Conservation (phyloP, 2,888 invertebrate genomes). For the Amorpha juglandis region DNA sequence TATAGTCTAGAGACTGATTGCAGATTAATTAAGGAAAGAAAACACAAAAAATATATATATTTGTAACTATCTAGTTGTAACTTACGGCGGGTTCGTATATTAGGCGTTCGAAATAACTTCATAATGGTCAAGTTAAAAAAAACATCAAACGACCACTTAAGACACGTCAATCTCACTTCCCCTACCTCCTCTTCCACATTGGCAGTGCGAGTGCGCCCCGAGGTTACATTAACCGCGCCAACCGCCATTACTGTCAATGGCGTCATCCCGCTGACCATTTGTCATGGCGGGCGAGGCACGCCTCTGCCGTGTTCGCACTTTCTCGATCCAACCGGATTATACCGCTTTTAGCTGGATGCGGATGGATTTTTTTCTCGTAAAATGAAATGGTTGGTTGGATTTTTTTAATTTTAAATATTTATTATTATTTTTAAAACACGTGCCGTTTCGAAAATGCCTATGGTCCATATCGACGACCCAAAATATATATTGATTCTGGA, state of each 20-base stretch:
- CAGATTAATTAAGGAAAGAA: too few relatives aligned
- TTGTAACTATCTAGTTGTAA: too few relatives aligned
- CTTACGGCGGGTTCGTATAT: too few relatives aligned
- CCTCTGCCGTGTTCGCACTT: constrained; percentile 56
- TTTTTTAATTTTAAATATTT: constrained; percentile 3
- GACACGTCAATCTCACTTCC: neutral
- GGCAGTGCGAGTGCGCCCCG: constrained; percentile 32
- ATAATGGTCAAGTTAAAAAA: neutral
- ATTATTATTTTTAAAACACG: too few relatives aligned
- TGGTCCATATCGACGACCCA: too few relatives aligned
- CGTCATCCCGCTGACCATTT: constrained; percentile 65
- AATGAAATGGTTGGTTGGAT: constrained; percentile 11
- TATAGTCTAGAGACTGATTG: too few relatives aligned
- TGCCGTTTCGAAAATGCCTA: too few relatives aligned
- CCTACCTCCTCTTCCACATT: neutral
- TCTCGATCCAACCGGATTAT: constrained; percentile 44
- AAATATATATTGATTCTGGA: too few relatives aligned
- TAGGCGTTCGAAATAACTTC: neutral
- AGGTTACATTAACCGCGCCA: constrained; percentile 44
- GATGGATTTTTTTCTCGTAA: constrained; percentile 24
- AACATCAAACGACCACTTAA: constrained; percentile 14
- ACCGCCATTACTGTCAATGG: constrained; percentile 62
- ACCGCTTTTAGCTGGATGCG: constrained; percentile 42
- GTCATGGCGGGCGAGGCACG: constrained; percentile 57
- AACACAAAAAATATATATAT: too few relatives aligned